Base-by-base conservation (phyloP, 2,797 vertebrate genomes). In the Phataginus tricuspis region DNA sequence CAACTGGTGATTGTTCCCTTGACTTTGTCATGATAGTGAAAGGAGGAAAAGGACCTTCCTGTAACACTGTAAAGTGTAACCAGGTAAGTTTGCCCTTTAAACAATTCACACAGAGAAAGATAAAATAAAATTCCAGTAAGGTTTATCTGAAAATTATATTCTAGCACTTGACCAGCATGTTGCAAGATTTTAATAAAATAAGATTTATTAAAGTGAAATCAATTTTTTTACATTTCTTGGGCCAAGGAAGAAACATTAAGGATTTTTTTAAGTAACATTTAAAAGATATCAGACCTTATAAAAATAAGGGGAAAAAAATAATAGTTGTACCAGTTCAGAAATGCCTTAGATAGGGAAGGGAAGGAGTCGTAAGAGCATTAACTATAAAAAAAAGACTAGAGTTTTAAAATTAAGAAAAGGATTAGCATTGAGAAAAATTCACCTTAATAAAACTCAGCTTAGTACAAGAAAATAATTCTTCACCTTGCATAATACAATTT, bases 141-240 rank as follows among this genome's bases (percentile, higher is more conserved):
- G 69, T 80, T 95, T 95, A 83, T 79, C 39, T 88, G 69, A 96
- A 97, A 95, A 92, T 51, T 74, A 82, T 77, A 94, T 55, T 74
- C 78, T 63, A 80, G 37, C 27, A 75, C 55, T 64, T 90, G 55
- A 89, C 91, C 91, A 77, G 95, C 57, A 88, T 57, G 66, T 68
- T 94, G 55, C 59, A 96, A 87, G 83, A 94, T 55, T 96, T 97
- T 95, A 96, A 96, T 95, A 87, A 95, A 95, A 87, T 31, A 78
- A 89, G 42, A 90, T 80, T 45, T 75, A 93, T 80, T 86, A 79
- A 93, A 86, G 23, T 59, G 59, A 96, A 97, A 80, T 96, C 83
- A 86, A 93, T 1, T 78, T 1, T 78, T 95, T 96, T 94, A 88
- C 31, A 97, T 71, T 78, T 97, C 79, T 92, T 61, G 18, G 49